Evolutionary conservation across 2,888 invertebrate species (phyloP), one percentile per base, ranked within the genome.

Genomic region (Hoplodrina ambigua): DNA sequence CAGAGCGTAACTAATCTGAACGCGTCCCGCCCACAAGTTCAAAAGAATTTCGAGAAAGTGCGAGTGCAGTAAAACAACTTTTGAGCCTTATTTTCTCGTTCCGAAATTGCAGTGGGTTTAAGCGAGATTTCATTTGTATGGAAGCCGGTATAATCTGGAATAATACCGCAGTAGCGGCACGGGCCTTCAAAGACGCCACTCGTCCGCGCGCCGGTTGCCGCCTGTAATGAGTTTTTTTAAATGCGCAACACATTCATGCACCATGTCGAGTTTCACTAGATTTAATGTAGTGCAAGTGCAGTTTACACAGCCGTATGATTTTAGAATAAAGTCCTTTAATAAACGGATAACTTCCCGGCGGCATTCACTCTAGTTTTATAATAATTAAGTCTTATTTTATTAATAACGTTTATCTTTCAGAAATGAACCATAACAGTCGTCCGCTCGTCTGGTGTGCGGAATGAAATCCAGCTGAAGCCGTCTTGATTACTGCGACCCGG

Each of bases 81-180:
- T 90, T 92, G 90, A 94, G 93, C 92, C 94, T 94, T 94, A 94
- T 95, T 94, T 94, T 89, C 93, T 93, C 93, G 91, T 94, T 93
- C 92, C 94, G 89, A 95, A 95, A 95, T 94, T 95, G 95, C 95
- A 94, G 93, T 93, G 94, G 92, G 91, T 94, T 95, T 95, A 95
- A 95, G 94, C 92, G 94, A 94, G 95, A 94, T 95, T 95, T 96
- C 95, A 94, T 95, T 96, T 95, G 95, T 95, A 95, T 95, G 90
- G 93, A 91, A 94, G 93, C 94, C 89, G 92, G 93, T 89, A 95
- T 96, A 96, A 95, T 95, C 95, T 94, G 94, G 91, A 94, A 95
- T 95, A 95, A 96, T 96, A 93, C 94, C 90, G 93, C 94, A 92
- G 92, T 91, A 89, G 94, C 92, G 92, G 93, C 90, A 88, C 90